Evolutionary conservation across 2,888 invertebrate genomes (phyloP), one percentile per base, ranked within the genome.

Genomic region (Leucania comma): DNA sequence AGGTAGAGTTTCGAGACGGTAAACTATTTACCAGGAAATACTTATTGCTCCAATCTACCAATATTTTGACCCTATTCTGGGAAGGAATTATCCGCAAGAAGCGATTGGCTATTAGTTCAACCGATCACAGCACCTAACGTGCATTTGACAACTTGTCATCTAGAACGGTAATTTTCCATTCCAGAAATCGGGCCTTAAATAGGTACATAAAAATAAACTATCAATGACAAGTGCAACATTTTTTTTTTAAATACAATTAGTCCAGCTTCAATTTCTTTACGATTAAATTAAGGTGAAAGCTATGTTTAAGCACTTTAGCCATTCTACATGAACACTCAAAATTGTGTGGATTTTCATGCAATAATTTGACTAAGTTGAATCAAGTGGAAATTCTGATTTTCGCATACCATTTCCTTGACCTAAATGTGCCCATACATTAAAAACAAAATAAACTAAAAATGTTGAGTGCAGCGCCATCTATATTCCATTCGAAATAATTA

Each of bases 1-100:
- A 78, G 78, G 78, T 78, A 79, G 79, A 61, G 53, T 79, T 60
- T 67, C 35, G 3, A 64, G 53, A 69, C 60, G 53, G 66, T 60
- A 57, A 54, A 38, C 46, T 65, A 68, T 70, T 53, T 24, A 72
- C 64, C 48, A 48, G 48, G 26, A 56, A 6, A 53, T 48, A 68
- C 56, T 51, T 42, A 74, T 66, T 54, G 53, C 51, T 48, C 68
- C 59, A 26, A 53, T 38, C 65, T 54, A 72, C 60, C 53, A 61
- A 46, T 53, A 60, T 46, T 72, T 32, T 51, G 46, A 50, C n/a
- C 29, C n/a, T 32, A 32, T 42, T 42, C 42, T 42, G 42, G 42
- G 17, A 42, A 42, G 17, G 17, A 20, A 42, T 42, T 17, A 42
- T 17, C 32, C 1, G 5, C 5, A 54, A 10, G 0, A 26, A 3